Evolutionary conservation across 2,888 invertebrate genomes (phyloP), one percentile per base, ranked within the genome.

Genomic region (Gryllus longicercus): DNA sequence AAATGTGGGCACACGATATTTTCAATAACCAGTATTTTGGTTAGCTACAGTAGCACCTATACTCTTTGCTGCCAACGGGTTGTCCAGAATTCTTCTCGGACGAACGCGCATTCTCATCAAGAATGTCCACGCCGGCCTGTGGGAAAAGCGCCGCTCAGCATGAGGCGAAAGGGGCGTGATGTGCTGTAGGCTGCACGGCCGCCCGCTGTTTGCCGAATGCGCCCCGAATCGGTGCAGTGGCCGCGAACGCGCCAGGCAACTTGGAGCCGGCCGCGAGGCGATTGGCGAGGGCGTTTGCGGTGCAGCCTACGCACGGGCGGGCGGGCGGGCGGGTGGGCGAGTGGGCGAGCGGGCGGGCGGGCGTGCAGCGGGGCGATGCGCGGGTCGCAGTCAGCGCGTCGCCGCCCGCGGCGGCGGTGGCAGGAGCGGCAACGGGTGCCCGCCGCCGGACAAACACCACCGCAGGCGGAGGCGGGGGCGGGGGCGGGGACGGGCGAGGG

Each of bases 311-410:
- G 63, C n/a, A 63, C 63, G 63, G 38, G 14, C 63, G 63, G 8
- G 63, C 11, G 38, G 38, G 3, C 63, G 63, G 63, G n/a, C 63
- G 63, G 63, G 63, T 18, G 18, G 63, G 5, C 16, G 63, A 5
- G 2, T 11, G 11, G 51, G 16, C 51, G 51, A 11, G 16, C 11
- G 11, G 51, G 51, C 51, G 51, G 51, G 11, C 51, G 51, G 11
- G 51, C 4, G 63, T 0, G 63, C 63, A 4, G 63, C 63, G 18
- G 16, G 63, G 63, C 63, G 63, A 18, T 18, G 63, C n/a, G 16
- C 63, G n/a, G 63, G 63, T 63, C 63, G 63, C 63, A 63, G 63
- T 63, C 63, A 63, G 63, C 63, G 63, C 63, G 16, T 63, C 63
- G 63, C 63, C 63, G n/a, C 63, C 63, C 63, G 63, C 63, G n/a